Percentiles rank a stretch among this genome's conserved stretches.
Conservation (phyloP, 2,797 vertebrate genomes). For the Balearica regulorum region DNA sequence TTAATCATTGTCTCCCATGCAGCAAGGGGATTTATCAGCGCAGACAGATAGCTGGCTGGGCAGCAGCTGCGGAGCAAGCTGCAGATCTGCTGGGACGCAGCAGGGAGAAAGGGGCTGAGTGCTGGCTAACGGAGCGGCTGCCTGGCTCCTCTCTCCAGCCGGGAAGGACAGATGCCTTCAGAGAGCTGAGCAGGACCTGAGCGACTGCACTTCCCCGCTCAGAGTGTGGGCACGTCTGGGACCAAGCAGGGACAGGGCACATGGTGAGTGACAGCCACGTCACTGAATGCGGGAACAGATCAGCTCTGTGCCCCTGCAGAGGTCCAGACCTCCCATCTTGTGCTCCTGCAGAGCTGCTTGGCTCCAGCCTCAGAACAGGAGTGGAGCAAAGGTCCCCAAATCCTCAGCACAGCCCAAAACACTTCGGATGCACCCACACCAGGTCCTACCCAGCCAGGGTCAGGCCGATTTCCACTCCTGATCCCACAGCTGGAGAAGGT, state of each 20-base stretch:
- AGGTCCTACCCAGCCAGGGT: too few species aligned
- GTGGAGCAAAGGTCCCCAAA: background rate
- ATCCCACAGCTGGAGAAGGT: background rate
- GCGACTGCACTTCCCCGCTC: accelerated
- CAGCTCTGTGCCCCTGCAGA: background rate
- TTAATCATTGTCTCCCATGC: background rate
- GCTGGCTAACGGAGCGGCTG: background rate
- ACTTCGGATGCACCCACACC: background rate
- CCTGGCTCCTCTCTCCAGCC: accelerated
- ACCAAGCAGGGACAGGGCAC: background rate
- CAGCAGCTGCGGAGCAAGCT: background rate
- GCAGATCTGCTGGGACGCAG: background rate
- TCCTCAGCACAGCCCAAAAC: background rate
- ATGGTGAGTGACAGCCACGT: background rate
- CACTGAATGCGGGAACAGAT: background rate
- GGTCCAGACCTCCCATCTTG: background rate
- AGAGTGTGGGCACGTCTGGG: accelerated
- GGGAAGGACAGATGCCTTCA: background rate
- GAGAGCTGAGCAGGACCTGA: background rate
- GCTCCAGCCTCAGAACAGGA: background rate
- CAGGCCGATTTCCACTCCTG: background rate
- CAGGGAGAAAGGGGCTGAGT: background rate
- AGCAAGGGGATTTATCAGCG: background rate
- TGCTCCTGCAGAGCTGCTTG: background rate
- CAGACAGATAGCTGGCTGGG: background rate